Percentiles rank a stretch among this genome's conserved stretches.
Conservation (phyloP, 2,113 vertebrate species). For the Paradisaea rubra region DNA sequence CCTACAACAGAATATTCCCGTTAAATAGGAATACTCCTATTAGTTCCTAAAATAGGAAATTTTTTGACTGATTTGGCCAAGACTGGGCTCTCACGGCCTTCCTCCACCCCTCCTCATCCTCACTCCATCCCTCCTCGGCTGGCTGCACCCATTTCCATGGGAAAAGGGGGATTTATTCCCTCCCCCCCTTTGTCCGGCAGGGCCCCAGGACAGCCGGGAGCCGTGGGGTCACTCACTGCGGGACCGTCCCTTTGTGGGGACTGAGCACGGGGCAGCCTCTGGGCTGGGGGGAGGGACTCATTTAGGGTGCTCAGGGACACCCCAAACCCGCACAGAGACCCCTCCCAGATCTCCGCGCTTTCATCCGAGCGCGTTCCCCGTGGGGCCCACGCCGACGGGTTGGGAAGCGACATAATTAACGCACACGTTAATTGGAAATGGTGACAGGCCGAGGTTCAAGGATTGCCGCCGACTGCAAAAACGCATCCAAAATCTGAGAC, state of each 20-base stretch:
- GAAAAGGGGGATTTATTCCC: not conserved
- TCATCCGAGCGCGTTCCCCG: rapidly evolving
- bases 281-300: rapidly evolving
- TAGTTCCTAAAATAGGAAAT: not conserved
- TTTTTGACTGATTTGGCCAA: not conserved
- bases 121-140: not conserved
- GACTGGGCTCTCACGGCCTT: rapidly evolving
- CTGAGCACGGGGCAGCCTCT: not conserved
- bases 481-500: rapidly evolving
- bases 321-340: not conserved
- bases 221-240: not conserved
- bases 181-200: not conserved
- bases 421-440: not conserved
- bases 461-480: not conserved
- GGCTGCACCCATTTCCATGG: rapidly evolving
- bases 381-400: not conserved
- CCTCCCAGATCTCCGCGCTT: not conserved
- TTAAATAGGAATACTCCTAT: not conserved
- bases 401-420: not conserved
- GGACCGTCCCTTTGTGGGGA: too few relatives aligned
- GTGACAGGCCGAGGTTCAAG: not conserved
- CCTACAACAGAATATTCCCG: not conserved
- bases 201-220: not conserved
- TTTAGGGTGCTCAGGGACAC: not conserved
- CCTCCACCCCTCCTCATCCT: not conserved